These are phyloP conservation scores for Cacatua alba DNA, from an alignment of 2,113 vertebrate species.

Conservation along the genomic window DNA sequence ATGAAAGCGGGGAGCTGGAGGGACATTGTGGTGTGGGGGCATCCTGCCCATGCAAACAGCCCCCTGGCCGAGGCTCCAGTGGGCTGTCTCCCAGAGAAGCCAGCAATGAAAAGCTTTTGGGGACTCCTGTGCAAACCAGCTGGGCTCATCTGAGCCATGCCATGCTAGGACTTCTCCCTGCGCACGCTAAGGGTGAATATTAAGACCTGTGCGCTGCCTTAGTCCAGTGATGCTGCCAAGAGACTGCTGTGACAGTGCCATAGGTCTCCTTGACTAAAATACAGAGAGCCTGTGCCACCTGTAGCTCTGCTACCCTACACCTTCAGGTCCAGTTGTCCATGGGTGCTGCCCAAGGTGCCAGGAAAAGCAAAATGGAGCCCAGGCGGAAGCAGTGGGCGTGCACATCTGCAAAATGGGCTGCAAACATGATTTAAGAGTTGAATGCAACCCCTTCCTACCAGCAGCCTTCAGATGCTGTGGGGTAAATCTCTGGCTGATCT, in stretches of 20 bases:
- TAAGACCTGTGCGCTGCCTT: neutral
- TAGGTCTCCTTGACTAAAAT: neutral
- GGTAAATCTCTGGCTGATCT: neutral
- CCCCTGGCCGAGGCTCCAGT: neutral
- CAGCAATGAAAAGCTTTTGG: neutral
- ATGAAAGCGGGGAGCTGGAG: neutral
- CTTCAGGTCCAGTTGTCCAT: fast-evolving
- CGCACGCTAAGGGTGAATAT: fast-evolving
- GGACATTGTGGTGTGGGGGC: fast-evolving
- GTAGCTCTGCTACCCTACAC: neutral
- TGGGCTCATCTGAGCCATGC: neutral
- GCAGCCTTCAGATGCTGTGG: fast-evolving
- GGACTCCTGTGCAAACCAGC: neutral
- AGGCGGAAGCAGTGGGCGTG: neutral
- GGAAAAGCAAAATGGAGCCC: neutral
- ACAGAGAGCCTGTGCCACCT: neutral
- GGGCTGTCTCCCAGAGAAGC: neutral
- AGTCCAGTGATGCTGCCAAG: neutral
- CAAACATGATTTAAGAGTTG: neutral
- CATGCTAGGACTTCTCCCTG: neutral
- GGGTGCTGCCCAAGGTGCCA: neutral
- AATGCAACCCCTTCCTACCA: neutral
- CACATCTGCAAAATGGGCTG: neutral
- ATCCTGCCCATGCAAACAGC: neutral
- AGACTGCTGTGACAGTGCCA: neutral